Evolutionary conservation across 2,797 vertebrate species (phyloP), one percentile per base, ranked within the genome.

Genomic region (Meda fulgida): DNA sequence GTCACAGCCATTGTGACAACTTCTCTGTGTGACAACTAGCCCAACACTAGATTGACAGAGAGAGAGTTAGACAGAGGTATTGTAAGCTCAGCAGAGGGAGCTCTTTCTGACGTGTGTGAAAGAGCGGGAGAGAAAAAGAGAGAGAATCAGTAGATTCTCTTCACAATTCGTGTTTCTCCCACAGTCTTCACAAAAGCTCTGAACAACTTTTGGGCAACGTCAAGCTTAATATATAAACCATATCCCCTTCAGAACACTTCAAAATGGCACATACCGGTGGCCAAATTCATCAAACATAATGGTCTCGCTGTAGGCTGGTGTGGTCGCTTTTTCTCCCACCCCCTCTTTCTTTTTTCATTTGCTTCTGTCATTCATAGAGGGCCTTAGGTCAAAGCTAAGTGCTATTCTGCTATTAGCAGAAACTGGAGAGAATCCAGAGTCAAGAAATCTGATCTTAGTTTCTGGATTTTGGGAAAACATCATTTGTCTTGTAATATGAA

Each of bases 51-150:
- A 18, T 5, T 29, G 2, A 31, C 13, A 31, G 13, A 63, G 29
- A n/a, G 19, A 55, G 31, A 29, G 38, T 43, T 18, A 67, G 19
- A 76, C 36, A 29, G 5, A 34, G 9, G 13, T 67, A 21, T 36
- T 48, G 26, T 71, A 19, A 87, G 85, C 85, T 92, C 93, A 94
- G 92, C 89, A 95, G 94, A 93, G 93, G 94, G 94, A 92, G 93
- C 93, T 53, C 89, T 94, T 92, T 89, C 86, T 69, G 48, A 18
- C 53, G 7, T 71, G 60, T 36, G 40, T 36, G 48, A 10, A 43
- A 73, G 77, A 51, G 75, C 51, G 43, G 71, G 23, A 71, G 6
- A 81, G 58, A 72, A 51, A 26, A 43, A 86, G 66, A 76, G 66
- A 84, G 67, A 46, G 26, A 53, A 77, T 31, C 31, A 70, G 78